Evolutionary conservation across 2,888 invertebrate genomes (phyloP), one percentile per base, ranked within the genome.

Genomic region (Tupiocoris notatus): DNA sequence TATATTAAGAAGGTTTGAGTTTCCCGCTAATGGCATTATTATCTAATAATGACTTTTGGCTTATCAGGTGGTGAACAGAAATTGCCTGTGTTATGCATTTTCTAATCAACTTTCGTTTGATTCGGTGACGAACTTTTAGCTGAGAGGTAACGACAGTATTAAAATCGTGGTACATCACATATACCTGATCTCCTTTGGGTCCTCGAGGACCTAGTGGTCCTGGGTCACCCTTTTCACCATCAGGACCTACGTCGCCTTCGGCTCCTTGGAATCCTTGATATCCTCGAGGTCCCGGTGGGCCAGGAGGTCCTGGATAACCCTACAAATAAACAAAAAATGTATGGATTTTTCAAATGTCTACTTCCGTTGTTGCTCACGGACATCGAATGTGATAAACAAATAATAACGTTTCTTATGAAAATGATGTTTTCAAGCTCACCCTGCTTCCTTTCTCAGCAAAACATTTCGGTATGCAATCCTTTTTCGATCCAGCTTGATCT

Each of bases 381-480:
- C 22, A 63, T 18, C 2, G 22, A 63, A 63, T 59, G 16, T 18
- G 59, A 59, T 18, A 59, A 59, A 39, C 3, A 39, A 39, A 7
- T 39, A 12, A 39, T 39, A n/a, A n/a, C n/a, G n/a, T n/a, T n/a
- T n/a, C n/a, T n/a, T n/a, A n/a, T 54, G 54, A 54, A 54, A 9
- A 54, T 12, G 54, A 54, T 54, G 54, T 12, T 12, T 64, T 2
- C 6, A 39, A 1, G 84, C 86, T 84, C 86, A 92, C 92, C 82
- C 93, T 86, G 78, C 88, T 89, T 83, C 95, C 95, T 85, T 95
- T 95, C 84, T 94, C 93, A 0, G 95, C 94, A 80, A 93, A 91
- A 84, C 95, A 95, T 86, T 94, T 93, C 0, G 94, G 93, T 58
- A 89, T 88, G 82, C 94, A 94, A 25, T 81, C 79, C n/a, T 80